phyloP scores from a whole-genome alignment of 2,113 vertebrate genomes.

The Tursiops truncatus region DNA sequence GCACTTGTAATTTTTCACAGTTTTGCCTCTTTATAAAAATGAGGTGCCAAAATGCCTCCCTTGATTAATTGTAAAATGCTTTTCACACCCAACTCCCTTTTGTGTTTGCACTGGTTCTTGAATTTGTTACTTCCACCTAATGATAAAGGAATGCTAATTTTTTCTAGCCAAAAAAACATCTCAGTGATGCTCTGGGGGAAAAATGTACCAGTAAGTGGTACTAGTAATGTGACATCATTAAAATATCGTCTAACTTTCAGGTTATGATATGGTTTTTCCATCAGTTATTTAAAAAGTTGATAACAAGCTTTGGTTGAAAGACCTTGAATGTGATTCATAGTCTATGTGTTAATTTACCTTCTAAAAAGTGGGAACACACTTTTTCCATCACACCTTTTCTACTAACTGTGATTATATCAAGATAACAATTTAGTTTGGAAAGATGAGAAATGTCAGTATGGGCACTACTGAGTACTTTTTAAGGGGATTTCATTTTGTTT shows the following conservation, averaged over 20 bases:
- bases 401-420: neutral
- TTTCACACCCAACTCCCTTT: neutral
- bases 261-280: neutral
- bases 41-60: constrained; percentile 6
- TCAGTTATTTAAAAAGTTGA: neutral
- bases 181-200: neutral
- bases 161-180: neutral
- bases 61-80: constrained; percentile 61
- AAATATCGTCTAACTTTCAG: neutral
- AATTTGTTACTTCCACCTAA: constrained; percentile 52
- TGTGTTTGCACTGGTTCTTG: constrained; percentile 10
- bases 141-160: neutral
- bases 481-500: constrained; percentile 10
- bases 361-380: neutral
- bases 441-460: neutral
- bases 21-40: constrained; percentile 49
- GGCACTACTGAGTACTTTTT: neutral
- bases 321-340: neutral
- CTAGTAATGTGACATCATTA: neutral
- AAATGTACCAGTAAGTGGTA: neutral
- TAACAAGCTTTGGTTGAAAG: neutral
- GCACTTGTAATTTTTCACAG: constrained; percentile 41
- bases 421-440: neutral
- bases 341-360: neutral
- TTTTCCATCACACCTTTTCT: neutral